Conservation (phyloP, 2,113 vertebrate species). For the Tylochromis polylepis region DNA sequence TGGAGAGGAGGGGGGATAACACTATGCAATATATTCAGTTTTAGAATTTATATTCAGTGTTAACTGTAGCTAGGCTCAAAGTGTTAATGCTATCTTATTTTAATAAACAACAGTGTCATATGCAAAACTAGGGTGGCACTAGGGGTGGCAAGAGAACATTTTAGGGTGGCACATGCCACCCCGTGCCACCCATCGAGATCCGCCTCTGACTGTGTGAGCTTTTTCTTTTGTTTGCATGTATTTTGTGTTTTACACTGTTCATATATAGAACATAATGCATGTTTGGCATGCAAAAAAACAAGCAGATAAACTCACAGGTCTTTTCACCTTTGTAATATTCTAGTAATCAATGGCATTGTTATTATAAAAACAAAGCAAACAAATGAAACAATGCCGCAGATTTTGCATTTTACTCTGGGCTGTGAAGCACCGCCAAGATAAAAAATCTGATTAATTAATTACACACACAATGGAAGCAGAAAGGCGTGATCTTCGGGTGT, state of each 20-base stretch:
- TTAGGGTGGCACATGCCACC: too few relatives aligned
- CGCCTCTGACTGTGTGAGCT: background rate
- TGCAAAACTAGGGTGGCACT: too few relatives aligned
- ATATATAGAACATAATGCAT: background rate
- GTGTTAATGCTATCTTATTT: too few relatives aligned
- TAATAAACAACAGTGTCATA: too few relatives aligned
- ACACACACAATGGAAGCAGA: background rate
- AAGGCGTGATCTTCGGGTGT: background rate
- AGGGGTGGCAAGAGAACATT: too few relatives aligned
- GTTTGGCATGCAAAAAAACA: background rate
- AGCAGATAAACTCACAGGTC: background rate
- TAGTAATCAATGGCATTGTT: background rate
- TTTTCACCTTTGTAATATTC: background rate
- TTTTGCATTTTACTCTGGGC: background rate
- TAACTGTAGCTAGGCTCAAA: too few relatives aligned
- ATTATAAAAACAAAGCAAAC: background rate
- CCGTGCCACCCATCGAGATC: too few relatives aligned
- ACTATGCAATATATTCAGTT: too few relatives aligned
- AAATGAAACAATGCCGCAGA: background rate
- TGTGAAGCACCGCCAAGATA: background rate
- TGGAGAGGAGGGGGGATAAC: too few relatives aligned
- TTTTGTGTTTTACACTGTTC: background rate
- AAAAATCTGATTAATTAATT: constrained; percentile 28
- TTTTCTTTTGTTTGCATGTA: background rate
- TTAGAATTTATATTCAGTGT: too few relatives aligned